Evolutionary conservation across 1,140 invertebrate genomes (phyloP).

Genomic region (Babylonia areolata): DNA sequence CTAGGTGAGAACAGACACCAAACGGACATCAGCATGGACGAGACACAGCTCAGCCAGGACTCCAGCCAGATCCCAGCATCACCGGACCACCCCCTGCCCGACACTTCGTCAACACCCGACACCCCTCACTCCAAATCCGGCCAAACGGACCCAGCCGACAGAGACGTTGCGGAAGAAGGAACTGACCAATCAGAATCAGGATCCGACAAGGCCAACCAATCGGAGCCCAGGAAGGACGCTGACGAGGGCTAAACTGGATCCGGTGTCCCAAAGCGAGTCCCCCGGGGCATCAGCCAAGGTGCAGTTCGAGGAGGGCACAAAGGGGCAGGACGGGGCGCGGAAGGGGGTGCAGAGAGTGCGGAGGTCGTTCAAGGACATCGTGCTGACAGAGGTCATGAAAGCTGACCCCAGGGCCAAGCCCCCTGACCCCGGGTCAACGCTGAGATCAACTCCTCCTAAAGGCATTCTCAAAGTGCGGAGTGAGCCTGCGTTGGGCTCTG

Average conservation of each 20-base stretch:
- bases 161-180: not conserved
- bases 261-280: not conserved
- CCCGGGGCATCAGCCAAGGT: too few relatives aligned
- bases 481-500: not conserved
- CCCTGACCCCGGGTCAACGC: not conserved
- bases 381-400: not conserved
- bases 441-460: not conserved
- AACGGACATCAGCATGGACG: not conserved
- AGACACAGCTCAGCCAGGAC: not conserved
- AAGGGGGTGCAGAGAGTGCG: not conserved
- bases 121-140: not conserved
- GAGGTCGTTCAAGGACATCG: slow-evolving; percentile 7
- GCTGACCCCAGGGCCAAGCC: not conserved
- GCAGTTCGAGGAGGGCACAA: not conserved
- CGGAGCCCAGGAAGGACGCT: not conserved
- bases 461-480: not conserved
- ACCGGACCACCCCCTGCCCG: not conserved
- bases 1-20: not conserved
- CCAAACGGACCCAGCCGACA: not conserved
- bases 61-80: not conserved
- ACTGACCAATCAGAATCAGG: not conserved
- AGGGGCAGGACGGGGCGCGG: not conserved
- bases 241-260: not conserved
- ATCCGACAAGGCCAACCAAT: not conserved
- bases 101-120: not conserved